Conservation (phyloP, 2,797 vertebrate species). For the Remorina albescens region DNA sequence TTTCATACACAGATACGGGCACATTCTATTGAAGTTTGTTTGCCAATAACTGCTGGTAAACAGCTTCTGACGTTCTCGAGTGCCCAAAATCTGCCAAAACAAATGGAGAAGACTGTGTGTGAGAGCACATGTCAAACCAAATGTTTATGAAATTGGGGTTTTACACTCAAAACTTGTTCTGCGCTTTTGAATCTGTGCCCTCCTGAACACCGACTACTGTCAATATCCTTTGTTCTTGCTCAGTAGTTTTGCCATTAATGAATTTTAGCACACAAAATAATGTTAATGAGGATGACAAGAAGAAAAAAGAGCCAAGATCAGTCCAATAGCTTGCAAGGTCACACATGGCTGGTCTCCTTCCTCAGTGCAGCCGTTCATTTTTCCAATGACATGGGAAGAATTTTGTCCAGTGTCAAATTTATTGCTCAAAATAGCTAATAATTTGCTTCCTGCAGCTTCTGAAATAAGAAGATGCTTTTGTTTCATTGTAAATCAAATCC, state of each 20-base stretch:
- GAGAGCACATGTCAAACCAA: conserved; percentile 1
- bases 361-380: conserved; percentile 21
- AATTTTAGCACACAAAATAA: conserved; percentile 15
- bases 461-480: conserved; percentile 1
- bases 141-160: conserved; percentile 17
- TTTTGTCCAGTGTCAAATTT: not conserved
- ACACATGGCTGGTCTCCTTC: conserved; percentile 24
- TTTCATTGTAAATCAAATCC: not conserved
- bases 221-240: conserved; percentile 8
- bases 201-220: not conserved
- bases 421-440: not conserved
- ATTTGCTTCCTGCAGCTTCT: not conserved
- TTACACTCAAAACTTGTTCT: conserved; percentile 14
- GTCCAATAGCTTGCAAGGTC: conserved; percentile 43
- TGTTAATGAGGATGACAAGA: conserved; percentile 18
- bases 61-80: conserved; percentile 8
- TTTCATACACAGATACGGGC: conserved; percentile 1
- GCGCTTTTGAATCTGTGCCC: not conserved
- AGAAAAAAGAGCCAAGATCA: conserved; percentile 31
- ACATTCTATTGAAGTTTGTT: conserved; percentile 3
- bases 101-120: not conserved
- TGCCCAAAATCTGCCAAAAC: conserved; percentile 25
- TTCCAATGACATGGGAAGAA: not conserved
- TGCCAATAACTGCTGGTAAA: conserved; percentile 16
- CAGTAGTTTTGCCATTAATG: conserved; percentile 24